phyloP scores from a whole-genome alignment of 2,113 vertebrate genomes.

The Melanerpes formicivorus region DNA sequence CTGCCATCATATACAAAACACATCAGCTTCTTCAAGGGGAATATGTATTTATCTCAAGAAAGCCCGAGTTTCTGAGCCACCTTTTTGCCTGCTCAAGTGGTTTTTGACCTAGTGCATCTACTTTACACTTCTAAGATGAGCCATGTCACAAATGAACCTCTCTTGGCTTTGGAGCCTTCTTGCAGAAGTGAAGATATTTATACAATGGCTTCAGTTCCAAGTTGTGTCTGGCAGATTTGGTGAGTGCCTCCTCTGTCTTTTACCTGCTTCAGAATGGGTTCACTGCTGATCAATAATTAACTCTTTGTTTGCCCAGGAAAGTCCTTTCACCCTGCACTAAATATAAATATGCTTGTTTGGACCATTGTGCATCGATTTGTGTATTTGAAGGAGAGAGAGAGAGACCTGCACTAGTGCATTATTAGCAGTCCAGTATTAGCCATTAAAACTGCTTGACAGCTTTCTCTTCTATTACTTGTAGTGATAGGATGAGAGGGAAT shows the following conservation, averaged over 20 bases:
- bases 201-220: background rate
- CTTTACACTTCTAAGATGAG: background rate
- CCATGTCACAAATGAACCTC: background rate
- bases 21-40: background rate
- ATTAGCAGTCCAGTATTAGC: background rate
- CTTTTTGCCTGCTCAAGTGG: background rate
- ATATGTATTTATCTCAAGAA: background rate
- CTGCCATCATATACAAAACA: background rate
- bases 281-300: conserved; percentile 57
- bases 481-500: no score
- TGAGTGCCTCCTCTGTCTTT: background rate
- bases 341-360: background rate
- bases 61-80: background rate
- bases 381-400: background rate
- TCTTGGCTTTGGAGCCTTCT: background rate
- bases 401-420: background rate
- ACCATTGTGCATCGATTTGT: background rate
- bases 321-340: background rate
- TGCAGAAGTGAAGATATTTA: background rate
- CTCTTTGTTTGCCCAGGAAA: conserved; percentile 45
- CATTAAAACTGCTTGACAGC: background rate
- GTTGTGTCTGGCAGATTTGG: background rate
- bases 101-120: background rate
- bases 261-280: background rate
- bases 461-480: background rate